phyloP scores from a whole-genome alignment of 1,140 invertebrate species.

The Drosophila pandora region DNA sequence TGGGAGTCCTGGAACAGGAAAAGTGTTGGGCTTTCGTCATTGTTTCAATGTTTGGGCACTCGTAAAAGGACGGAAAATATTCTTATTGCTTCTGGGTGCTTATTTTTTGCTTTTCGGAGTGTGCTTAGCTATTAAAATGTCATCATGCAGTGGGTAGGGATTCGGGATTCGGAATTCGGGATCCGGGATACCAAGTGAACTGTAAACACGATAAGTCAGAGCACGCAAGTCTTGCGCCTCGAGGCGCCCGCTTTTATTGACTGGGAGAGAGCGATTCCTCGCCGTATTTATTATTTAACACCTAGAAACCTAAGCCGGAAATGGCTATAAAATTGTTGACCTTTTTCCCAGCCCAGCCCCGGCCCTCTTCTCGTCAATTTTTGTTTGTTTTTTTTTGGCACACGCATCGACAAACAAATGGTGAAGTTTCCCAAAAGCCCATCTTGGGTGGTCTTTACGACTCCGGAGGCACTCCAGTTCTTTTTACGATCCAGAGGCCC shows the following conservation, averaged over 20 bases:
- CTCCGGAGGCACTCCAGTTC: constrained; percentile 48
- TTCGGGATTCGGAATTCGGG: neutral
- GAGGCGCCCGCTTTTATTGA: constrained; percentile 62
- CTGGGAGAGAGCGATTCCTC: constrained; percentile 46
- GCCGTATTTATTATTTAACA: constrained; percentile 80
- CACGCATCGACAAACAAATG: constrained; percentile 29
- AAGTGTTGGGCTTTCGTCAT: constrained; percentile 58
- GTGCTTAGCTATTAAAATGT: constrained; percentile 72
- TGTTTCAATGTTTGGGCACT: constrained; percentile 67
- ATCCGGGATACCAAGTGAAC: constrained; percentile 24
- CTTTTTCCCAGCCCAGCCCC: constrained; percentile 42
- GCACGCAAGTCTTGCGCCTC: constrained; percentile 52
- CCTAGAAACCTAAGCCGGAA: constrained; percentile 68
- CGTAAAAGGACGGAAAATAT: constrained; percentile 71
- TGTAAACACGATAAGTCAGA: constrained; percentile 49
- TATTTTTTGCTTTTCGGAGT: constrained; percentile 30
- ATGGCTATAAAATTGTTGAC: constrained; percentile 75
- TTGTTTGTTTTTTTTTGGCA: constrained; percentile 38
- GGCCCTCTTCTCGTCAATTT: constrained; percentile 4
- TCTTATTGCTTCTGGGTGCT: constrained; percentile 54
- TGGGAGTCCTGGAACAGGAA: constrained; percentile 14
- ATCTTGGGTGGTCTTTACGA: constrained; percentile 53
- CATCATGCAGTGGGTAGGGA: constrained; percentile 42
- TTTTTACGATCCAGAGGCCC: constrained; percentile 61
- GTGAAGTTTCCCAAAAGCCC: constrained; percentile 10